These are phyloP conservation scores for Osmoderma eremita DNA, from an alignment of 2,888 invertebrate genomes.

Conservation along the genomic window DNA sequence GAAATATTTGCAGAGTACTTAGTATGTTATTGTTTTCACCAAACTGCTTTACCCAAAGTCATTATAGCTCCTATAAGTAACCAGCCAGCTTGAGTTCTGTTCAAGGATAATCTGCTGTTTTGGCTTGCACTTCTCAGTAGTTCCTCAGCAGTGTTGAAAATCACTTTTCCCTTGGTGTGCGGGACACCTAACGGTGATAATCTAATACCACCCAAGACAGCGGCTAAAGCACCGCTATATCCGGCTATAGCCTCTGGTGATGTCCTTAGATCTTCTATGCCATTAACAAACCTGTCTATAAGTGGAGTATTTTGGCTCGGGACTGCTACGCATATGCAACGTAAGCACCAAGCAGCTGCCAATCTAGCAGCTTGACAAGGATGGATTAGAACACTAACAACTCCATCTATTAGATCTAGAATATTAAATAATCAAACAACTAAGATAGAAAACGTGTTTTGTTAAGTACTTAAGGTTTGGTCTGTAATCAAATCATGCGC, in stretches of 20 bases:
- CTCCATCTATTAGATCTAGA: slow-evolving; percentile 78
- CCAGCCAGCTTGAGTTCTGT: slow-evolving; percentile 98
- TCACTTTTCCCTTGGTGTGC: slow-evolving; percentile 95
- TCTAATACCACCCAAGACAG: slow-evolving; percentile 90
- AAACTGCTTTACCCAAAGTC: slow-evolving; percentile 78
- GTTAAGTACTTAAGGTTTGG: slow-evolving; percentile 76
- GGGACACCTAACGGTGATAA: slow-evolving; percentile 94
- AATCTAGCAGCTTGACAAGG: slow-evolving; percentile 93
- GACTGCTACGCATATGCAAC: slow-evolving; percentile 91
- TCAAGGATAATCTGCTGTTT: slow-evolving; percentile 93
- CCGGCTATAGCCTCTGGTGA: slow-evolving; percentile 90
- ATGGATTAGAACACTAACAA: slow-evolving; percentile 87
- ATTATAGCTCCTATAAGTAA: slow-evolving; percentile 95
- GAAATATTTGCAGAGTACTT: not conserved
- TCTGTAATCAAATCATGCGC: slow-evolving; percentile 91
- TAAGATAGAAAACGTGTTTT: not conserved
- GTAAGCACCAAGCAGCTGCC: slow-evolving; percentile 94
- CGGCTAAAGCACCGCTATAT: slow-evolving; percentile 93
- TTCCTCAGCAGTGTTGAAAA: slow-evolving; percentile 98
- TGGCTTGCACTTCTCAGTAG: slow-evolving; percentile 94
- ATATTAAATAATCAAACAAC: slow-evolving; percentile 18
- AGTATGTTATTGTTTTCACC: not conserved
- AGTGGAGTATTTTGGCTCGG: slow-evolving; percentile 95
- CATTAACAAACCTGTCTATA: slow-evolving; percentile 88
- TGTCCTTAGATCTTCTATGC: slow-evolving; percentile 88